A percentile compares a stretch with the other conserved stretches of the same genome.
Evolutionary conservation across 1,140 invertebrate genomes (phyloP).

Genomic region (Mycetomoellerius zeteki): DNA sequence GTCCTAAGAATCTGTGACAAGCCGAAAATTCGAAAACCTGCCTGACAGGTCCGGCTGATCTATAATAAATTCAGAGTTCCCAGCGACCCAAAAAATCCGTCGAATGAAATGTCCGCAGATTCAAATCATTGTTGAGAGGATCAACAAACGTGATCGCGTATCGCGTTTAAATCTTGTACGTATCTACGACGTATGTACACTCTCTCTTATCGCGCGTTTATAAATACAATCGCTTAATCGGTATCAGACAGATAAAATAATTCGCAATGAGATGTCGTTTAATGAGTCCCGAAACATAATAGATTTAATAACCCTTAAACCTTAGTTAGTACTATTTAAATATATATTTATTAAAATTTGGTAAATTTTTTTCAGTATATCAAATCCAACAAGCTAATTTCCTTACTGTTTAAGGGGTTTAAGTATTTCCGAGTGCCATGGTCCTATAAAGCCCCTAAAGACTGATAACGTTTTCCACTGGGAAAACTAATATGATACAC

Average conservation of each 20-base stretch:
- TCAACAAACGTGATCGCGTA: not conserved
- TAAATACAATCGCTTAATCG: not conserved
- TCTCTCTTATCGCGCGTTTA: slow-evolving; percentile 1
- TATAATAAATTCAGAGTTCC: not conserved
- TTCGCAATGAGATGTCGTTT: not conserved
- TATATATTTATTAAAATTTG: too few species aligned
- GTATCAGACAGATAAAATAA: slow-evolving; percentile 14
- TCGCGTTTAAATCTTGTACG: not conserved
- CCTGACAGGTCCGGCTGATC: not conserved
- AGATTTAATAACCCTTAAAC: too few species aligned
- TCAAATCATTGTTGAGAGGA: not conserved
- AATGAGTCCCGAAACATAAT: too few species aligned
- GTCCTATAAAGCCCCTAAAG: too few species aligned
- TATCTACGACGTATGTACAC: not conserved
- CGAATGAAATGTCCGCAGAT: not conserved
- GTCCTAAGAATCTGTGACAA: slow-evolving; percentile 14
- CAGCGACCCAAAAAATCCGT: not conserved
- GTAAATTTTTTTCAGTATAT: too few species aligned
- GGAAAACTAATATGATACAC: too few species aligned
- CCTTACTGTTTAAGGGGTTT: too few species aligned
- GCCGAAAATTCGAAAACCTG: not conserved
- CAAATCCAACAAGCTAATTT: too few species aligned
- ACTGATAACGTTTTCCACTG: too few species aligned
- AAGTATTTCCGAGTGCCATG: too few species aligned
- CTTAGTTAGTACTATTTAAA: too few species aligned